Evolutionary conservation across 1,140 invertebrate species (phyloP).

Genomic region (Hycleus phaleratus): DNA sequence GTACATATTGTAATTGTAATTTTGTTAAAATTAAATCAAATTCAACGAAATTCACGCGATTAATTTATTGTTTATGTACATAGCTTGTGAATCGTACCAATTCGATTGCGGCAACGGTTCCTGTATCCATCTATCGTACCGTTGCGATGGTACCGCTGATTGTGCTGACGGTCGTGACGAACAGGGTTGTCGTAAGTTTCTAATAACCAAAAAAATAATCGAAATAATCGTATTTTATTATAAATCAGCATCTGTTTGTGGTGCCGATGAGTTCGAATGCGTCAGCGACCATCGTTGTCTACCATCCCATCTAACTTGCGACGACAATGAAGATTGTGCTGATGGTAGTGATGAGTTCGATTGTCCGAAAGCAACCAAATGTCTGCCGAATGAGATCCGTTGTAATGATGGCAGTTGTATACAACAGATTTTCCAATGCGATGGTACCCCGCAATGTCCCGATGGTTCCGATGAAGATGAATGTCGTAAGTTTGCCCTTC

Average conservation of each 20-base stretch:
- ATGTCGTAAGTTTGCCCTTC: constrained; percentile 59
- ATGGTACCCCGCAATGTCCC: constrained; percentile 73
- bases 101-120: constrained; percentile 47
- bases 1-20: too few species aligned
- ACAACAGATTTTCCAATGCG: constrained; percentile 84
- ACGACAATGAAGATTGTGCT: constrained; percentile 73
- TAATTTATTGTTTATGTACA: too few species aligned
- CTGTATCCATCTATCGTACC: constrained; percentile 43
- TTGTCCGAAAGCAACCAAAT: constrained; percentile 44
- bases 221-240: too few species aligned
- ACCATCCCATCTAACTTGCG: constrained; percentile 84
- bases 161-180: constrained; percentile 66
- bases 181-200: constrained; percentile 41
- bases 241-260: constrained; percentile 45
- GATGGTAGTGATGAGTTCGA: constrained; percentile 86
- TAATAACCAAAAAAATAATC: too few species aligned
- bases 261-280: constrained; percentile 60
- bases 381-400: constrained; percentile 57
- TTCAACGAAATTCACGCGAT: too few species aligned
- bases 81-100: constrained; percentile 18
- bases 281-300: constrained; percentile 71
- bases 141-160: constrained; percentile 57
- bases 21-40: too few species aligned
- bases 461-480: constrained; percentile 86
- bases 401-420: constrained; percentile 79